phyloP scores from a whole-genome alignment of 1,140 invertebrate species.

The Maniola jurtina region DNA sequence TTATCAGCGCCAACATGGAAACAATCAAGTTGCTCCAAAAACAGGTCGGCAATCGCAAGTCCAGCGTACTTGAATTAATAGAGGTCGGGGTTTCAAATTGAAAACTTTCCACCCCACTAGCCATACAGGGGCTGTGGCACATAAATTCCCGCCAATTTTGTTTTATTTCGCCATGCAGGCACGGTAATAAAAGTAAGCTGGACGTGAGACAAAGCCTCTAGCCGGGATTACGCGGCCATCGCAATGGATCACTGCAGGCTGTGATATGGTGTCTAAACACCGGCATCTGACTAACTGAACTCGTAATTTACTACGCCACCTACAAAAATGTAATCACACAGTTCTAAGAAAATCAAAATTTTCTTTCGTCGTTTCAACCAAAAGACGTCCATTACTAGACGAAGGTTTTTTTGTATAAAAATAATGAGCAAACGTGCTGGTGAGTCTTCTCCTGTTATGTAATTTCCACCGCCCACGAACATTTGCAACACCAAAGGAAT shows the following conservation, averaged over 20 bases:
- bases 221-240: slow-evolving; percentile 69
- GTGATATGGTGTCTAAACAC: slow-evolving; percentile 70
- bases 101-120: slow-evolving; percentile 78
- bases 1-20: no score
- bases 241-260: slow-evolving; percentile 69
- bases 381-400: no score
- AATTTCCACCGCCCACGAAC: no score
- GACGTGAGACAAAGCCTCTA: slow-evolving; percentile 74
- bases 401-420: no score
- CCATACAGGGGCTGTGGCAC: slow-evolving; percentile 66
- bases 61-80: no score
- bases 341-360: no score
- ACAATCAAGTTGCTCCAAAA: no score
- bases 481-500: no score
- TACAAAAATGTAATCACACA: slow-evolving; percentile 4
- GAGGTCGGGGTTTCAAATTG: slow-evolving; percentile 65
- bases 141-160: slow-evolving; percentile 78
- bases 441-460: no score
- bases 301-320: slow-evolving; percentile 37
- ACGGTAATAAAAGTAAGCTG: slow-evolving; percentile 78
- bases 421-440: no score
- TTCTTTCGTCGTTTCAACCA: no score
- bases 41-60: no score
- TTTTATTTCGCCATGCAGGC: slow-evolving; percentile 77
- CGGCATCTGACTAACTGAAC: slow-evolving; percentile 56